phyloP scores from a whole-genome alignment of 2,797 vertebrate genomes.

The Apogon talboti region DNA sequence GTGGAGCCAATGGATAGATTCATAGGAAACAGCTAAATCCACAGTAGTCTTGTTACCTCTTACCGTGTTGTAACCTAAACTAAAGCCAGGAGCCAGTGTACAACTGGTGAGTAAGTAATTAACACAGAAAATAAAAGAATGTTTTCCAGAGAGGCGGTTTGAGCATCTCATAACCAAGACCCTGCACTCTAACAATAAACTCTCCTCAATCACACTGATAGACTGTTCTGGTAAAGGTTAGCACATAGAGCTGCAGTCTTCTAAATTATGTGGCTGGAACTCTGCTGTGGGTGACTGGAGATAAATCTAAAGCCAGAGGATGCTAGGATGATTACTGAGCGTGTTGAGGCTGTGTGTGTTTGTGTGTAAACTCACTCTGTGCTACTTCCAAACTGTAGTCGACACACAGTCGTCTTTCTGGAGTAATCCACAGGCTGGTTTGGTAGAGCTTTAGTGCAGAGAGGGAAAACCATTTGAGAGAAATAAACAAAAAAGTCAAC shows the following conservation, averaged over 20 bases:
- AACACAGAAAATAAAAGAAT: constrained; percentile 1
- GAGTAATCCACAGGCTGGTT: constrained; percentile 83
- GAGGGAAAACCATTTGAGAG: not conserved
- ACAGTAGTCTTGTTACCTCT: constrained; percentile 20
- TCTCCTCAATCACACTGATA: not conserved
- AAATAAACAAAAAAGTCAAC: not conserved
- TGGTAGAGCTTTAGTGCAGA: constrained; percentile 41
- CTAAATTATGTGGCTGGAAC: constrained; percentile 13
- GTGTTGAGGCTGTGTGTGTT: not conserved
- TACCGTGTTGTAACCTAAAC: not conserved
- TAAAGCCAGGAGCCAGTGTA: constrained; percentile 22
- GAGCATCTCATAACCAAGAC: not conserved
- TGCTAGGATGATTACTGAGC: not conserved
- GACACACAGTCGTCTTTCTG: constrained; percentile 81
- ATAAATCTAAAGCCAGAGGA: constrained; percentile 9
- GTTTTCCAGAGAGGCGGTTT: not conserved
- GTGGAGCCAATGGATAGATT: constrained; percentile 18
- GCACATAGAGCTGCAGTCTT: not conserved
- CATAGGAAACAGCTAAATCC: constrained; percentile 16
- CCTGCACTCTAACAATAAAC: not conserved
- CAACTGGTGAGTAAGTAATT: constrained; percentile 3
- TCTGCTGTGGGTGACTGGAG: not conserved
- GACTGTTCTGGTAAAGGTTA: constrained; percentile 5
- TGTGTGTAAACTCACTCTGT: constrained; percentile 80
- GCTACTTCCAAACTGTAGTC: constrained; percentile 81